Evolutionary conservation across 2,888 invertebrate species (phyloP), one percentile per base, ranked within the genome.

Genomic region (Synergus gifuensis): DNA sequence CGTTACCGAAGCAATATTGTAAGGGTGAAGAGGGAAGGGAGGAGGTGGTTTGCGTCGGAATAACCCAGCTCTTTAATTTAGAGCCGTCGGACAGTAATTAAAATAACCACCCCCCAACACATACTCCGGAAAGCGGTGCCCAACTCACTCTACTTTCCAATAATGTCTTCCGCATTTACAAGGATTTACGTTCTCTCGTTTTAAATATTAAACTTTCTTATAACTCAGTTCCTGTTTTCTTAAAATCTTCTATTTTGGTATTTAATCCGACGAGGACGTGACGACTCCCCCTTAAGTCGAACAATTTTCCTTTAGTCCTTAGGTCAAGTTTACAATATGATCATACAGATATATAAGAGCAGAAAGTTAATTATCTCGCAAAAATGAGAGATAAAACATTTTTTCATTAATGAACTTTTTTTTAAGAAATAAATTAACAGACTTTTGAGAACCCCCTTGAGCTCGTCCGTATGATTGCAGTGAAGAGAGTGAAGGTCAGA

Each of bases 21-120:
- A 86, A 85, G 86, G 83, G 83, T 78, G 79, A 79, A 83, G 62
- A 80, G 76, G 58, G 77, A 76, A 78, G 40, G 79, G 83, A 76
- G 80, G 80, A 86, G 85, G 85, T 85, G 85, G 85, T 87, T 87
- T 85, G 86, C 87, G 87, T 87, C 84, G 88, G 89, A 89, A 91
- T 91, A 91, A 90, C 89, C 90, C 85, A 86, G 91, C 91, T 91
- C 92, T 91, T 91, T 91, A 91, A 92, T 92, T 92, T 90, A 91
- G 90, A 90, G 89, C 88, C 87, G 85, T 90, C 88, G 92, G 91
- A 91, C 92, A 91, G 92, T 91, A 92, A 92, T 92, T 92, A 92
- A 92, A 92, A 91, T 91, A 91, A 91, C 91, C 91, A 88, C 87
- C 90, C 90, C 90, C 87, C 85, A 81, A 88, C 89, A 88, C 90